Conservation (phyloP, 2,888 invertebrate genomes). For the Phaonia tiefii region DNA sequence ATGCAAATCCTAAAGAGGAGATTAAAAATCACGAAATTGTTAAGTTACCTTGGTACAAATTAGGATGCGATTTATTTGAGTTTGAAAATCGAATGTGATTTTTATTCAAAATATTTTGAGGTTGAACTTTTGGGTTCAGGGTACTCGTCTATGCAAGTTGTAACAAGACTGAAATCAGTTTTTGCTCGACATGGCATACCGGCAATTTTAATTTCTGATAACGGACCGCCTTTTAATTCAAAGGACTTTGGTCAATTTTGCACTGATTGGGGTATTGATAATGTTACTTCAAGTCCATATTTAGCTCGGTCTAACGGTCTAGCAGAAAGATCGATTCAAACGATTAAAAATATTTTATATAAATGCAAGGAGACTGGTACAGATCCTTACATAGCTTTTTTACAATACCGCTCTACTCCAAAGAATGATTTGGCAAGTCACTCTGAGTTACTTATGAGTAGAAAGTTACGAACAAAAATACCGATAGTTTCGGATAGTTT, state of each 20-base stretch:
- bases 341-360: constrained; percentile 54
- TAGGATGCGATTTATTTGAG: constrained; percentile 54
- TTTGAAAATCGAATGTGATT: constrained; percentile 49
- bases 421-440: constrained; percentile 40
- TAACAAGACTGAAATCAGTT: constrained; percentile 56
- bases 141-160: not conserved
- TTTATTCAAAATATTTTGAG: not conserved
- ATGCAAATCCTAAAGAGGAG: constrained; percentile 36
- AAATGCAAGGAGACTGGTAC: constrained; percentile 46
- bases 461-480: constrained; percentile 53
- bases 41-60: constrained; percentile 48
- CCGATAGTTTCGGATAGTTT: not conserved
- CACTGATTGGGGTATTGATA: constrained; percentile 58
- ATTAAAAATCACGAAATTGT: constrained; percentile 28
- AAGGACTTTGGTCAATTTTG: constrained; percentile 49
- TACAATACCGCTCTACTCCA: constrained; percentile 45
- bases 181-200: constrained; percentile 63
- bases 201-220: constrained; percentile 54
- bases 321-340: constrained; percentile 63
- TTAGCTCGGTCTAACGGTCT: constrained; percentile 65
- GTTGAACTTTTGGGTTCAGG: constrained; percentile 20
- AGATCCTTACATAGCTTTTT: constrained; percentile 51
- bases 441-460: constrained; percentile 58
- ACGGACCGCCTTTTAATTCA: constrained; percentile 46
- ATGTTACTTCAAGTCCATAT: constrained; percentile 62